Percentiles rank a stretch among this genome's conserved stretches.
phyloP scores from a whole-genome alignment of 2,113 vertebrate species.

The Morone chrysops region DNA sequence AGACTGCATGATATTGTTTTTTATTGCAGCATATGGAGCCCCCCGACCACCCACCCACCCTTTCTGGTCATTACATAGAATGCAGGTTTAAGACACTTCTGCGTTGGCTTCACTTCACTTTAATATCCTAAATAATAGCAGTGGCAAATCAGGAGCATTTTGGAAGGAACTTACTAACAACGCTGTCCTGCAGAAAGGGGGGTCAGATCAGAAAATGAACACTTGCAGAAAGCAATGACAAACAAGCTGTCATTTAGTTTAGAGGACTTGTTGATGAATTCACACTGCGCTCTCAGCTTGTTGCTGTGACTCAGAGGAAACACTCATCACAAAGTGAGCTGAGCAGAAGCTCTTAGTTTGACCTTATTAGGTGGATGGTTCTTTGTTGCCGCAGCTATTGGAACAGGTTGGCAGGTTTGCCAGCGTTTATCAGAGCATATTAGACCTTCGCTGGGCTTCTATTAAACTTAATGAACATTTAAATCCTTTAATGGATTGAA shows the following conservation, averaged over 20 bases:
- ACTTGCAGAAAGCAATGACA: not conserved
- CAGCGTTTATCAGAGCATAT: slow-evolving; percentile 76
- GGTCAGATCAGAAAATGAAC: not conserved
- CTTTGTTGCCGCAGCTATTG: slow-evolving; percentile 63
- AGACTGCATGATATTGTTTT: too few species aligned
- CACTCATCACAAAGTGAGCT: slow-evolving; percentile 44
- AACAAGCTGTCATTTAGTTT: not conserved
- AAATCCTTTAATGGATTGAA: slow-evolving; percentile 81
- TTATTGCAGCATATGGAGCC: too few species aligned
- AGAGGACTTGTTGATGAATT: slow-evolving; percentile 20
- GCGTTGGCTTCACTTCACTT: too few species aligned
- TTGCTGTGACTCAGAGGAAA: slow-evolving; percentile 38
- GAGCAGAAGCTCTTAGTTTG: slow-evolving; percentile 70
- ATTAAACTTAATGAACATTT: slow-evolving; percentile 81
- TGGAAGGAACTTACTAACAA: not conserved
- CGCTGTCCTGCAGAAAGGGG: not conserved
- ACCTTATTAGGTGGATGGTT: slow-evolving; percentile 70
- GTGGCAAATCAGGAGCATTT: not conserved
- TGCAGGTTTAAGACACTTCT: too few species aligned
- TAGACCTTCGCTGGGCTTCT: slow-evolving; percentile 73
- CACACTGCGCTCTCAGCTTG: not conserved
- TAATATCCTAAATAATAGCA: not conserved
- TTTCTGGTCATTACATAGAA: too few species aligned
- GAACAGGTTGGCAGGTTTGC: slow-evolving; percentile 76
- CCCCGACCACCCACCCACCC: too few species aligned